Percentiles rank a stretch among this genome's conserved stretches.
phyloP scores from a whole-genome alignment of 2,888 invertebrate genomes.

The Caenorhabditis japonica region DNA sequence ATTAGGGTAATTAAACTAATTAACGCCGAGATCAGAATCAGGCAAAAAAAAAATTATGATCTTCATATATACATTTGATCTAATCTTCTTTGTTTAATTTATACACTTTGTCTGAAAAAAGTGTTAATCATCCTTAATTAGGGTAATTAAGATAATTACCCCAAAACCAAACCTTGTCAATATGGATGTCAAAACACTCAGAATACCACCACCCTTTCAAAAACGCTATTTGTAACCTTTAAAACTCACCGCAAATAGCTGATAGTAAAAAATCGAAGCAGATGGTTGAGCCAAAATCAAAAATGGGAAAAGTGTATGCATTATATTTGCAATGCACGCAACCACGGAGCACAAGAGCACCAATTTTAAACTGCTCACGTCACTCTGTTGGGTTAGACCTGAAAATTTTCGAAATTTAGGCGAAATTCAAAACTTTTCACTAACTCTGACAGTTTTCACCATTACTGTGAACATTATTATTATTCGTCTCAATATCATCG shows the following conservation, averaged over 20 bases:
- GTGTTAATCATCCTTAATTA: no score
- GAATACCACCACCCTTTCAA: no score
- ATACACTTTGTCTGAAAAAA: no score
- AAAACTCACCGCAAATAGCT: slow-evolving; percentile 49
- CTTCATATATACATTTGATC: no score
- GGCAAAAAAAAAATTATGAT: no score
- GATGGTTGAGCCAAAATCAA: slow-evolving; percentile 56
- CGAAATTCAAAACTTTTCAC: neutral
- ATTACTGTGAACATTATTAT: slow-evolving; percentile 3
- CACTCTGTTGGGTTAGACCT: slow-evolving; percentile 49
- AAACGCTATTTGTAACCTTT: neutral
- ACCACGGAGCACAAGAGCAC: slow-evolving; percentile 58
- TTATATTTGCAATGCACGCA: slow-evolving; percentile 51
- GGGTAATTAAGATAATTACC: no score
- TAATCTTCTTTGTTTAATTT: no score
- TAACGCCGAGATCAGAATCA: no score
- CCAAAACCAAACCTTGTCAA: no score
- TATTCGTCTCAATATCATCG: slow-evolving; percentile 41
- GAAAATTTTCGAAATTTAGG: slow-evolving; percentile 8
- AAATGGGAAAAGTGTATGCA: slow-evolving; percentile 58
- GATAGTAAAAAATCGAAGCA: slow-evolving; percentile 55
- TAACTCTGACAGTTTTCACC: slow-evolving; percentile 32
- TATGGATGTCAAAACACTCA: no score
- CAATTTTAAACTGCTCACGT: slow-evolving; percentile 52
- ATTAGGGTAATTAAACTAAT: no score